Conservation (phyloP, 2,888 invertebrate species). For the Tipula unca region DNA sequence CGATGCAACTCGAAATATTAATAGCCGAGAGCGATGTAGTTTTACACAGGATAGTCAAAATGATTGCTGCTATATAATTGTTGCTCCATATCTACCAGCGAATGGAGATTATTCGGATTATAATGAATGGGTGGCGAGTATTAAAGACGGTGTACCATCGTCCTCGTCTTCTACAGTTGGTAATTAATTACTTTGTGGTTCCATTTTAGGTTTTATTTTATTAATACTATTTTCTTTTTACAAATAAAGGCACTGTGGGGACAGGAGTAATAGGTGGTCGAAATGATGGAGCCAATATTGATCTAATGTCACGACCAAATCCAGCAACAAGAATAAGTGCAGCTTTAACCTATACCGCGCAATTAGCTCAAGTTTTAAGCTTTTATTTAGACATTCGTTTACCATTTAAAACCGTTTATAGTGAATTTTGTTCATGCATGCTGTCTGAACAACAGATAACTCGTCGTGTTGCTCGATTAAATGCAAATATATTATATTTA, state of each 20-base stretch:
- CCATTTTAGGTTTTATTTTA: background rate
- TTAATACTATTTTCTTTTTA: background rate
- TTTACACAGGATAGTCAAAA: slow-evolving; percentile 30
- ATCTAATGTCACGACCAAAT: slow-evolving; percentile 52
- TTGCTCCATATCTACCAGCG: slow-evolving; percentile 73
- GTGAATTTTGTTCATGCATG: slow-evolving; percentile 72
- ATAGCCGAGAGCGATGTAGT: slow-evolving; percentile 72
- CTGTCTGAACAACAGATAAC: slow-evolving; percentile 64
- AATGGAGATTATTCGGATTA: slow-evolving; percentile 77
- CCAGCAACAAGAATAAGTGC: slow-evolving; percentile 66
- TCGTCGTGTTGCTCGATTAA: slow-evolving; percentile 65
- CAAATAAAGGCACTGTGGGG: slow-evolving; percentile 9
- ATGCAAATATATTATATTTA: slow-evolving; percentile 69
- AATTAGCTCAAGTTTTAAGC: slow-evolving; percentile 72
- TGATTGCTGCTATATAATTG: slow-evolving; percentile 65
- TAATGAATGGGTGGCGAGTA: slow-evolving; percentile 61
- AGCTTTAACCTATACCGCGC: slow-evolving; percentile 78
- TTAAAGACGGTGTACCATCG: slow-evolving; percentile 40
- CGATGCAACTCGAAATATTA: slow-evolving; percentile 68
- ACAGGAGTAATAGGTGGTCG: slow-evolving; percentile 29
- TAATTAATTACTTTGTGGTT: slow-evolving; percentile 19
- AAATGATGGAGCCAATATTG: slow-evolving; percentile 39
- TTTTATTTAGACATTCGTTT: slow-evolving; percentile 74
- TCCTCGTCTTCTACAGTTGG: slow-evolving; percentile 23
- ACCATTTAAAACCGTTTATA: slow-evolving; percentile 66